Conservation (phyloP, 2,888 invertebrate genomes). For the Alitta virens region DNA sequence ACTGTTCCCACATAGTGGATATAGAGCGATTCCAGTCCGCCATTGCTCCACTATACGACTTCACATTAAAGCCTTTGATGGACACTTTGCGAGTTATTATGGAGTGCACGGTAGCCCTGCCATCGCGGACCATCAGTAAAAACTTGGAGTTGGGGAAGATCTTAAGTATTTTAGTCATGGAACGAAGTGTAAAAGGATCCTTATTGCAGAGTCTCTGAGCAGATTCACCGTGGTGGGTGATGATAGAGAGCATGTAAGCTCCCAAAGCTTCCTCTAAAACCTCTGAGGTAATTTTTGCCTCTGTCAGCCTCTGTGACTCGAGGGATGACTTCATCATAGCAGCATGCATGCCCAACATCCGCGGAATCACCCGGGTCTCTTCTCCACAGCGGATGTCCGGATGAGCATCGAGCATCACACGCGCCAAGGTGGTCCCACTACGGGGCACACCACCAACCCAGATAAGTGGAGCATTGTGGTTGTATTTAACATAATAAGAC, state of each 20-base stretch:
- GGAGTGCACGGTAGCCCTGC: conserved; percentile 94
- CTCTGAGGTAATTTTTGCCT: conserved; percentile 86
- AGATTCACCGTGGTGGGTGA: conserved; percentile 90
- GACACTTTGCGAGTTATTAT: conserved; percentile 88
- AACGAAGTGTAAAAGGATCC: conserved; percentile 94
- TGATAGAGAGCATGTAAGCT: conserved; percentile 82
- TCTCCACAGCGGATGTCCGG: conserved; percentile 93
- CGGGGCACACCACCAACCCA: conserved; percentile 96
- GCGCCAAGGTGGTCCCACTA: conserved; percentile 89
- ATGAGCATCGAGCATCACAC: conserved; percentile 96
- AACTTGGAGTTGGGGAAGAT: conserved; percentile 98
- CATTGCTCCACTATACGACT: conserved; percentile 80
- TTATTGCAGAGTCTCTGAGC: conserved; percentile 94
- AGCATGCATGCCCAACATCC: conserved; percentile 80
- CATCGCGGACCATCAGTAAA: conserved; percentile 95
- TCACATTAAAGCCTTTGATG: conserved; percentile 89
- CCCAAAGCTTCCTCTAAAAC: conserved; percentile 90
- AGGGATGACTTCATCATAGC: conserved; percentile 94
- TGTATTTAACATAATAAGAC: conserved; percentile 8
- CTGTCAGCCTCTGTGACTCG: conserved; percentile 83
- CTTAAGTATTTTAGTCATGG: conserved; percentile 92
- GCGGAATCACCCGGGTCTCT: conserved; percentile 89
- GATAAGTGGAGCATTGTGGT: conserved; percentile 66
- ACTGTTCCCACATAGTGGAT: conserved; percentile 89
- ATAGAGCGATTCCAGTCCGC: conserved; percentile 94